Evolutionary conservation across 2,888 invertebrate species (phyloP).

Genomic region (Entomobrya proxima): DNA sequence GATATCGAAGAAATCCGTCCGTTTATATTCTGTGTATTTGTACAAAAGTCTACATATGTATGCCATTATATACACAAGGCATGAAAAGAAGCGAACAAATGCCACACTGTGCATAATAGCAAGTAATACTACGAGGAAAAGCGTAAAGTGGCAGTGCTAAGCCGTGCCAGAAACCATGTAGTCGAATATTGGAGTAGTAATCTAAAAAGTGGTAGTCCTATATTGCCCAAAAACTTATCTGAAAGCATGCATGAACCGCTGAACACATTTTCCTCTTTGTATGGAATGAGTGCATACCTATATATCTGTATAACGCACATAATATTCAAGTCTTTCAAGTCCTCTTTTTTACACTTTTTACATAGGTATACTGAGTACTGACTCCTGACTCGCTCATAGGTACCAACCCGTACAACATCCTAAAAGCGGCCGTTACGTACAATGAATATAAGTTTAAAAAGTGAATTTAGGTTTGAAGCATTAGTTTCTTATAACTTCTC

Average conservation of each 20-base stretch:
- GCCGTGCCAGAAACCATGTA: not conserved
- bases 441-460: slow-evolving; percentile 33
- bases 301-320: not conserved
- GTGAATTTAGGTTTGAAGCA: not conserved
- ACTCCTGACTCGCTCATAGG: not conserved
- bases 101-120: slow-evolving; percentile 29
- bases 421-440: slow-evolving; percentile 23
- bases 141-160: not conserved
- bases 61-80: not conserved
- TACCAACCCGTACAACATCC: not conserved
- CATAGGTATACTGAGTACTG: not conserved
- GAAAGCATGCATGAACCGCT: slow-evolving; percentile 33
- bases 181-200: not conserved
- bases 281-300: slow-evolving; percentile 53
- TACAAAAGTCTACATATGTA: not conserved
- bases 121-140: slow-evolving; percentile 8
- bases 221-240: slow-evolving; percentile 40
- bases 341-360: not conserved
- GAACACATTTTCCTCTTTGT: slow-evolving; percentile 53
- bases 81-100: slow-evolving; percentile 34
- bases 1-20: slow-evolving; percentile 38
- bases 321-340: not conserved
- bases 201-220: not conserved
- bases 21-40: not conserved
- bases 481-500: not conserved